These are phyloP conservation scores for Terrapene triunguis DNA, from an alignment of 2,113 vertebrate species.

Conservation along the genomic window DNA sequence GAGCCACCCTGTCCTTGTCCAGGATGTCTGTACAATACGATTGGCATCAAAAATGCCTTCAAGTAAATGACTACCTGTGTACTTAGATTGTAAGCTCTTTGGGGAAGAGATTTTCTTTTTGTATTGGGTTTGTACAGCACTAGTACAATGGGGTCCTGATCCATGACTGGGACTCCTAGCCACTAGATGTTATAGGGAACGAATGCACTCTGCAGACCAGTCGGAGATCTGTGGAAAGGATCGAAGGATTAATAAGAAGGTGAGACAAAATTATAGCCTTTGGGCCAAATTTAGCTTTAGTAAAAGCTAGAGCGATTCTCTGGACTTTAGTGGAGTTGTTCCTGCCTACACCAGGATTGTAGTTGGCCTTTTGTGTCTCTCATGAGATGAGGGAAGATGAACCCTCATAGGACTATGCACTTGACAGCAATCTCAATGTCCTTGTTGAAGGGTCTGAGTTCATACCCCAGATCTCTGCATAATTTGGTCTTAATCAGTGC, in stretches of 20 bases:
- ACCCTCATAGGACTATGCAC: background rate
- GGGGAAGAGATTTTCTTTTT: background rate
- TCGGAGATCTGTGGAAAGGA: slow-evolving; percentile 46
- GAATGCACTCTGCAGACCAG: slow-evolving; percentile 45
- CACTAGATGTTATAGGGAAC: slow-evolving; percentile 57
- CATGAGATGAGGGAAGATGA: accelerated
- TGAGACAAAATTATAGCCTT: slow-evolving; percentile 42
- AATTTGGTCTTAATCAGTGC: slow-evolving; percentile 23
- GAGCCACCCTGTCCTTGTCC: slow-evolving; percentile 52
- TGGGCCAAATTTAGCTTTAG: slow-evolving; percentile 5
- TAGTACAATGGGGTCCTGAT: background rate
- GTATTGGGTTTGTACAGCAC: background rate
- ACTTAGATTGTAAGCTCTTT: background rate
- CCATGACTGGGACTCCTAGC: background rate
- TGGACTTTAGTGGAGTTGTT: background rate
- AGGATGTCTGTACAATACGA: slow-evolving; percentile 17
- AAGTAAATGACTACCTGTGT: slow-evolving; percentile 57
- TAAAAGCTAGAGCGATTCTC: background rate
- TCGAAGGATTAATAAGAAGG: slow-evolving; percentile 35
- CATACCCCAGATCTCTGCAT: background rate
- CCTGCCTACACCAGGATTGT: background rate
- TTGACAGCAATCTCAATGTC: background rate
- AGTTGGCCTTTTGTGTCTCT: background rate
- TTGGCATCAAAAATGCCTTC: slow-evolving; percentile 39
- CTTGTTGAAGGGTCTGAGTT: background rate